phyloP scores from a whole-genome alignment of 2,113 vertebrate species.

The Sturnus vulgaris region DNA sequence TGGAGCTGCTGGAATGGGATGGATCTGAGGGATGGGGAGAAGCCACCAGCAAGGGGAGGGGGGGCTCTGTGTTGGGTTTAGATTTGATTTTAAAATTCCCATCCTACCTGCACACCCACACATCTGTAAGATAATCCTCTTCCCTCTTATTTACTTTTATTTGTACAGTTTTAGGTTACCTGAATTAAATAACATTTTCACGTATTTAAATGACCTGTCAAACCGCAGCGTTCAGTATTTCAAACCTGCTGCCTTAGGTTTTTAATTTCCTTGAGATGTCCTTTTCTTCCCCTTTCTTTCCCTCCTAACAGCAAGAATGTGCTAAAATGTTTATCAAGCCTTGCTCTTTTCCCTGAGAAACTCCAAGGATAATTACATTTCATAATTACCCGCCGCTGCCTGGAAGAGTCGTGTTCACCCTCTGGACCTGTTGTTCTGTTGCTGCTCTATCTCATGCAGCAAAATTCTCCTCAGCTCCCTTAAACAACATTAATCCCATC shows the following conservation, averaged over 20 bases:
- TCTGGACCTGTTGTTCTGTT: slow-evolving; percentile 50
- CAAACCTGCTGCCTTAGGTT: not conserved
- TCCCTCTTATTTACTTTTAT: not conserved
- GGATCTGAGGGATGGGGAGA: not conserved
- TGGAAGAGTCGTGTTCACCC: slow-evolving; percentile 43
- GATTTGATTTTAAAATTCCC: not conserved
- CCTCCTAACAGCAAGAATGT: not conserved
- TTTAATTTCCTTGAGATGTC: slow-evolving; percentile 27
- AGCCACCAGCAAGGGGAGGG: not conserved
- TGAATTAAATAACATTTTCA: not conserved
- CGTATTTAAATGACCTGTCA: not conserved
- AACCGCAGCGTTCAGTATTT: not conserved
- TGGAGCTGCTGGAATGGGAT: not conserved
- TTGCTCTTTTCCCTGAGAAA: slow-evolving; percentile 64
- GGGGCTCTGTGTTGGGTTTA: accelerated
- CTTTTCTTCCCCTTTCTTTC: not conserved
- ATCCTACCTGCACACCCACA: not conserved
- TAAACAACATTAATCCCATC: slow-evolving; percentile 52
- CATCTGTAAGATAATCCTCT: no score
- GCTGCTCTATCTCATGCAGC: not conserved
- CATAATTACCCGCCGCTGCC: slow-evolving; percentile 53
- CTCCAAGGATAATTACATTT: slow-evolving; percentile 64
- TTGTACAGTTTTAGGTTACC: not conserved
- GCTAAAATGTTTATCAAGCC: slow-evolving; percentile 47
- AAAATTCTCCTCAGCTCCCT: slow-evolving; percentile 16